A percentile compares a stretch with the other conserved stretches of the same genome.
These are phyloP conservation scores for Nyctereutes procyonoides DNA, from an alignment of 2,113 vertebrate genomes.

Conservation along the genomic window DNA sequence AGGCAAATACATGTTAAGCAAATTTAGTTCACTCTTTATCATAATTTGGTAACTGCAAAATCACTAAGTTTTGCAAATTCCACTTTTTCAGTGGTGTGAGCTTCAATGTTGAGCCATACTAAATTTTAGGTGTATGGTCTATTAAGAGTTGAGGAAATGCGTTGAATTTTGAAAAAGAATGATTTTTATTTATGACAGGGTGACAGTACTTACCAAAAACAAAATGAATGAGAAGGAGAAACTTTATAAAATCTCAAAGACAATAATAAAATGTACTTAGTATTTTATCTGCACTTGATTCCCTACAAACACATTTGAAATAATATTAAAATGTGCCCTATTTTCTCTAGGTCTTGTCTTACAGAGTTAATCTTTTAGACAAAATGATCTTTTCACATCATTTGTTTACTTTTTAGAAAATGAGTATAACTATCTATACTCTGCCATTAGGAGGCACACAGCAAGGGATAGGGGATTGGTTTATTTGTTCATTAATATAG, in stretches of 20 bases:
- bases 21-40: background rate
- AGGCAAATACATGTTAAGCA: background rate
- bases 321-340: background rate
- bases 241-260: conserved; percentile 24
- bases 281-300: conserved; percentile 17
- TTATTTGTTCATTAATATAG: background rate
- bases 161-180: background rate
- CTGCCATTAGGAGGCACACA: background rate
- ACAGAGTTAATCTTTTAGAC: background rate
- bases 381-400: background rate
- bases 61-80: background rate
- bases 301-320: background rate
- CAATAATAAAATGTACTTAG: background rate
- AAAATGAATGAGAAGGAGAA: background rate
- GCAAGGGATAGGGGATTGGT: background rate
- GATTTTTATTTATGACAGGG: background rate
- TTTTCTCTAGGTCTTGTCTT: background rate
- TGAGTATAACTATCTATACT: background rate
- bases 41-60: conserved; percentile 15
- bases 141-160: background rate
- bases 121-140: background rate
- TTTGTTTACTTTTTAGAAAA: background rate
- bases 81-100: background rate
- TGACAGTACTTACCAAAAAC: background rate
- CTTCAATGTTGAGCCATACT: background rate